Percentiles rank a stretch among this genome's conserved stretches.
Conservation (phyloP, 2,797 vertebrate species). For the Rhinatrema bivittatum region DNA sequence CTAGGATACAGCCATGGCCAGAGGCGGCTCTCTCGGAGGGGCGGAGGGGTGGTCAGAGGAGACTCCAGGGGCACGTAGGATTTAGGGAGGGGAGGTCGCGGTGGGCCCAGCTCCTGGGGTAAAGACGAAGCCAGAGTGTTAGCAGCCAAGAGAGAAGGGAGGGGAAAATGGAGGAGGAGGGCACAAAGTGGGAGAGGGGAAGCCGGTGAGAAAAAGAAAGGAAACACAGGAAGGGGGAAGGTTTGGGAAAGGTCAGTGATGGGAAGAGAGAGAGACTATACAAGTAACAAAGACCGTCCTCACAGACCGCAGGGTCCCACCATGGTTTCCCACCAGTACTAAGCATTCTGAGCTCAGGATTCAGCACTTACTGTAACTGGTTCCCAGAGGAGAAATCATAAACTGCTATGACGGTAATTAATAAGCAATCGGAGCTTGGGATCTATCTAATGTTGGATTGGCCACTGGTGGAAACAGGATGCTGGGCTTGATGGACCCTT, state of each 20-base stretch:
- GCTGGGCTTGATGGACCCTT: no score
- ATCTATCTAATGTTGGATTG: no score
- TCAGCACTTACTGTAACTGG: no score
- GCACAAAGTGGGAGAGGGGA: background rate
- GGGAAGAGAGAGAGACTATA: background rate
- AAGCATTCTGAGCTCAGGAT: no score
- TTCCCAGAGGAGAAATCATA: no score
- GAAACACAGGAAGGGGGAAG: background rate
- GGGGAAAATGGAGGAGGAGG: constrained; percentile 33
- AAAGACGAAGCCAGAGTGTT: constrained; percentile 53
- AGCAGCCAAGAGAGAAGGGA: constrained; percentile 43
- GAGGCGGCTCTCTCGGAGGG: constrained; percentile 60
- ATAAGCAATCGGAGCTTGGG: no score
- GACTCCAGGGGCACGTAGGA: constrained; percentile 87
- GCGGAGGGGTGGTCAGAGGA: constrained; percentile 71
- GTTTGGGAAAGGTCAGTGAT: background rate
- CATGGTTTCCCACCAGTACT: no score
- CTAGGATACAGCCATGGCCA: constrained; percentile 63
- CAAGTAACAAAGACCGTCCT: background rate
- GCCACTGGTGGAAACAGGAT: no score
- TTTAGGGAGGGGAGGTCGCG: constrained; percentile 90
- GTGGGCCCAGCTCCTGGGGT: constrained; percentile 83
- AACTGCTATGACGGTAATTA: no score
- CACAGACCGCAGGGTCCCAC: no score
- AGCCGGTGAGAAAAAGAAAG: background rate